Conservation (phyloP, 2,888 invertebrate genomes). For the Drepana falcataria region DNA sequence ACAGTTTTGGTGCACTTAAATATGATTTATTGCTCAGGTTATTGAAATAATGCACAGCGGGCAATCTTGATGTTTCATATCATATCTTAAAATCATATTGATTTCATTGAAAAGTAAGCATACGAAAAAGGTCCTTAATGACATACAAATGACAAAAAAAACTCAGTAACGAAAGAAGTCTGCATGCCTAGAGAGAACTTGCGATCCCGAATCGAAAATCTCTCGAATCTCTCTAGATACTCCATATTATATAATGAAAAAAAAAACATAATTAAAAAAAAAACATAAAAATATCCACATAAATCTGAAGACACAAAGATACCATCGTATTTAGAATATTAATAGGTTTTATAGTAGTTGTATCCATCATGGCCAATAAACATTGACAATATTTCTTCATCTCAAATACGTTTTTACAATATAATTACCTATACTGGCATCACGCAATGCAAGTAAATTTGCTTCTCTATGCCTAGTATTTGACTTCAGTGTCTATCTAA, state of each 20-base stretch:
- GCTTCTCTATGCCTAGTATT: neutral
- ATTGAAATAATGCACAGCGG: slow-evolving; percentile 38
- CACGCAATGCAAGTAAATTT: neutral
- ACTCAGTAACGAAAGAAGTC: too few species aligned
- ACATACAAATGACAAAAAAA: too few species aligned
- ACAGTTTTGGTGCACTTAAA: slow-evolving; percentile 38
- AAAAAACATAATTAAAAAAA: too few species aligned
- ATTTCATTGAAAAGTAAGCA: slow-evolving; percentile 11
- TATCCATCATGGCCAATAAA: neutral
- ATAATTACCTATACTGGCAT: neutral
- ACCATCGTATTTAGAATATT: too few species aligned
- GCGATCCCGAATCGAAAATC: too few species aligned
- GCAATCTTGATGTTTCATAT: slow-evolving; percentile 32
- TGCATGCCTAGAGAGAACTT: too few species aligned
- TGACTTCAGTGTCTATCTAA: neutral
- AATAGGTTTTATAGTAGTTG: neutral
- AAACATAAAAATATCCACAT: too few species aligned
- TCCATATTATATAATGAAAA: too few species aligned
- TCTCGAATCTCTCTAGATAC: too few species aligned
- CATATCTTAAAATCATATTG: slow-evolving; percentile 28
- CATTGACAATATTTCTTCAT: neutral
- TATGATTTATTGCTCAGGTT: slow-evolving; percentile 35
- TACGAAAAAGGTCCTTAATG: too few species aligned
- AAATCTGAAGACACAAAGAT: too few species aligned
- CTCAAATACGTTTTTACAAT: neutral